These are phyloP conservation scores for Merodon equestris DNA, from an alignment of 2,888 invertebrate genomes.

Conservation along the genomic window DNA sequence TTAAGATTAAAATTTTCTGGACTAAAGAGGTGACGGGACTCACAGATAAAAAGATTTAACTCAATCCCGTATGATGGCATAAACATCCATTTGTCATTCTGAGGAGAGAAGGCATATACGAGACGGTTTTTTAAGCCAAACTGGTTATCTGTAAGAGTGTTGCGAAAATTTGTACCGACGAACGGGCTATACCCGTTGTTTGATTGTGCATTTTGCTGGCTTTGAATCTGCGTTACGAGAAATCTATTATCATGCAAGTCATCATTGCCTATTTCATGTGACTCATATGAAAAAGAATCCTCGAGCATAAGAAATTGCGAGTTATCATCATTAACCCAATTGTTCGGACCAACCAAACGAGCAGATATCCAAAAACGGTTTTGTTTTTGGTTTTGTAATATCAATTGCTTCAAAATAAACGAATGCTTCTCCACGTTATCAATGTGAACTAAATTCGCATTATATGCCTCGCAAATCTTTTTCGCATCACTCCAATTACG, in stretches of 20 bases:
- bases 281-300: slow-evolving; percentile 88
- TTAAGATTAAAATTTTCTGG: slow-evolving; percentile 85
- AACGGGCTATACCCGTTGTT: slow-evolving; percentile 20
- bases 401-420: slow-evolving; percentile 90
- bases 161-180: slow-evolving; percentile 72
- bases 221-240: slow-evolving; percentile 71
- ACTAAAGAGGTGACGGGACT: slow-evolving; percentile 79
- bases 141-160: slow-evolving; percentile 70
- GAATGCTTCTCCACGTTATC: slow-evolving; percentile 92
- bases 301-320: slow-evolving; percentile 88
- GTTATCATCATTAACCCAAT: slow-evolving; percentile 93
- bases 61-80: slow-evolving; percentile 89
- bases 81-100: slow-evolving; percentile 90
- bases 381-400: slow-evolving; percentile 90
- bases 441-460: slow-evolving; percentile 89
- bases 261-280: slow-evolving; percentile 78
- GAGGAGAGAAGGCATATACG: slow-evolving; percentile 87
- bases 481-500: slow-evolving; percentile 89
- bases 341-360: slow-evolving; percentile 85
- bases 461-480: slow-evolving; percentile 90
- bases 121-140: slow-evolving; percentile 85
- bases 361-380: slow-evolving; percentile 93
- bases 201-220: slow-evolving; percentile 49
- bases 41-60: slow-evolving; percentile 90
- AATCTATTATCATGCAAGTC: slow-evolving; percentile 77